Evolutionary conservation across 2,113 vertebrate species (phyloP), one percentile per base, ranked within the genome.

Genomic region (Brachypodius melanocephalos): DNA sequence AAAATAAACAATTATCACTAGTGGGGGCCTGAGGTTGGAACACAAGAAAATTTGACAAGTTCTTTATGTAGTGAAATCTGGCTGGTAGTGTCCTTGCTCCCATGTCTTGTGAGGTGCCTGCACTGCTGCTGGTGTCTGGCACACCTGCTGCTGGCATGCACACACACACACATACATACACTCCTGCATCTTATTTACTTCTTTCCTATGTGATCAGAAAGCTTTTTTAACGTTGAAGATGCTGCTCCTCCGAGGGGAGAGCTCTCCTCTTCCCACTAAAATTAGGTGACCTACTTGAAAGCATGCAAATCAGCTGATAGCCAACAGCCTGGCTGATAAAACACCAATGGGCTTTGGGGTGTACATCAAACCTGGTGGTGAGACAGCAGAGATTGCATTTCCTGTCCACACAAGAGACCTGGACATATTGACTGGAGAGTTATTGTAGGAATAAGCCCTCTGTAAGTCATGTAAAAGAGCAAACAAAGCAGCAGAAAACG

Each of bases 381-480:
- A 78, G 17, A n/a, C 22, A 32, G 57, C 45, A 61, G 26, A 88
- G 43, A 72, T 26, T 55, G 26, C 21, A 25, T 72, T 73, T 86
- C 24, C 62, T 72, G 49, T 67, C 45, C 40, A 31, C 21, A 28
- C 26, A 63, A 32, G 52, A 85, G 29, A 65, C 29, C 43, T 67
- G 62, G 62, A 43, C 2, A 1, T 59, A 62, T 45, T 0, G 0
- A 78, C 10, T 0, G 1, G 6, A 6, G 1, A 29, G 4, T 55
- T 61, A 36, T 25, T 69, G 15, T 18, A 29, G 40, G 22, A 62
- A 80, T 0, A 49, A 20, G 8, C 25, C 43, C 45, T 51, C 55
- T 67, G 17, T 57, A 52, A 76, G n/a, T 83, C 29, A 32, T 17
- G 29, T 12, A 49, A 42, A 49, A 45, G 19, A 85, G 62, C 46